Evolutionary conservation across 2,113 vertebrate genomes (phyloP).

Genomic region (Diglossa brunneiventris): DNA sequence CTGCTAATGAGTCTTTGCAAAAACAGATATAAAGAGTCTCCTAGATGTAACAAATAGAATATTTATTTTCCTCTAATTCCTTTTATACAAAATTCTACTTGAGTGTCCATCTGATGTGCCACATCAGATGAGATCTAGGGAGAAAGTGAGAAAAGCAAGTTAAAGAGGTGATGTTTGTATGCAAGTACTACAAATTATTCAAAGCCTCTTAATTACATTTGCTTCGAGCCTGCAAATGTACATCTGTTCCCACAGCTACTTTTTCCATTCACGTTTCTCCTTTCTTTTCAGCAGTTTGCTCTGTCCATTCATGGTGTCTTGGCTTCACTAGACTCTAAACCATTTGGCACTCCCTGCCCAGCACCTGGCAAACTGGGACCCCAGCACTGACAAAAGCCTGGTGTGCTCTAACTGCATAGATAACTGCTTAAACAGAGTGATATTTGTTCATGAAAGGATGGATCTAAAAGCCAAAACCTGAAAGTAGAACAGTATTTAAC

Average conservation of each 20-base stretch:
- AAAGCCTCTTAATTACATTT: neutral
- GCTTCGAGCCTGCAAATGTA: neutral
- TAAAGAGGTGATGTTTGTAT: neutral
- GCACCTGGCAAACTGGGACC: neutral
- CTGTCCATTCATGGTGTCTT: constrained; percentile 1
- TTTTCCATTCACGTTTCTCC: neutral
- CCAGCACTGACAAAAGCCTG: neutral
- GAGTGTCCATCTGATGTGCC: neutral
- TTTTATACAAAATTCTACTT: neutral
- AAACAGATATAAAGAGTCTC: neutral
- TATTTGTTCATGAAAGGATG: neutral
- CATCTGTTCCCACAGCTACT: constrained; percentile 33
- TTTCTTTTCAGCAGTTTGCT: constrained; percentile 1
- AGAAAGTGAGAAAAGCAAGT: neutral
- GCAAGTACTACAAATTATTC: neutral
- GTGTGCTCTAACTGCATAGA: neutral
- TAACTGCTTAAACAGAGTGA: neutral
- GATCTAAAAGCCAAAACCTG: neutral
- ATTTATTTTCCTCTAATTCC: neutral
- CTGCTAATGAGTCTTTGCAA: neutral
- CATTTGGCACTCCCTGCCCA: neutral
- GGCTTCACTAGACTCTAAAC: neutral
- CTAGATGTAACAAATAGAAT: neutral
- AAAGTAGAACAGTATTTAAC: neutral
- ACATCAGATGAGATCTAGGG: neutral